These are phyloP conservation scores for Pyrocoelia pectoralis DNA, from an alignment of 2,888 invertebrate species.

Conservation along the genomic window DNA sequence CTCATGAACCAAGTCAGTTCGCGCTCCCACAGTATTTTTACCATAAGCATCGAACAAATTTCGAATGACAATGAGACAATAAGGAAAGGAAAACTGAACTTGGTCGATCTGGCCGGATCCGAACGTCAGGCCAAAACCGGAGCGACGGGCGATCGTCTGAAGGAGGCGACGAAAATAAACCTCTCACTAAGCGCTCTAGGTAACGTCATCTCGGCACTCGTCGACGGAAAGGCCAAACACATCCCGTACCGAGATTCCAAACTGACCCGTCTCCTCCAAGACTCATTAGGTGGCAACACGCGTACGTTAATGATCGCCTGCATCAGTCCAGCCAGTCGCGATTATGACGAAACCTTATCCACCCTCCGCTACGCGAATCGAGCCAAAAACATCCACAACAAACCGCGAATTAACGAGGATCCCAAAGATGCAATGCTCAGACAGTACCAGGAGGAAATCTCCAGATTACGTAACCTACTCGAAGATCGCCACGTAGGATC, in stretches of 20 bases:
- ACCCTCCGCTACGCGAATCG: slow-evolving; percentile 85
- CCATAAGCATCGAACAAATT: slow-evolving; percentile 84
- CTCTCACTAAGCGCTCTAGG: slow-evolving; percentile 86
- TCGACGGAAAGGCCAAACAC: slow-evolving; percentile 82
- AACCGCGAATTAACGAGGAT: slow-evolving; percentile 87
- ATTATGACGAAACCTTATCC: slow-evolving; percentile 84
- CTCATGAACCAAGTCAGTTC: slow-evolving; percentile 90
- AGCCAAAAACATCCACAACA: slow-evolving; percentile 87
- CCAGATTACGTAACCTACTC: slow-evolving; percentile 70
- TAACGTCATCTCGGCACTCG: slow-evolving; percentile 88
- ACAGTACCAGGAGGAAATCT: slow-evolving; percentile 86
- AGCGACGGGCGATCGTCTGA: slow-evolving; percentile 84
- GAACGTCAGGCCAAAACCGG: slow-evolving; percentile 86
- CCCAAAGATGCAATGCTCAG: slow-evolving; percentile 88
- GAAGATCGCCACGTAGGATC: slow-evolving; percentile 50
- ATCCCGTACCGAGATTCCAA: slow-evolving; percentile 88
- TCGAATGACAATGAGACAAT: slow-evolving; percentile 61
- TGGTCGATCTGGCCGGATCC: slow-evolving; percentile 90
- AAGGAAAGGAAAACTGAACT: slow-evolving; percentile 72
- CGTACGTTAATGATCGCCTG: slow-evolving; percentile 90
- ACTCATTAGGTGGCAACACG: slow-evolving; percentile 87
- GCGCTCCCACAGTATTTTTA: slow-evolving; percentile 88
- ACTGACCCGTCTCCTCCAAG: slow-evolving; percentile 77
- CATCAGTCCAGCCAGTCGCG: slow-evolving; percentile 81
- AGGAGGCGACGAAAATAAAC: slow-evolving; percentile 91